A percentile compares a stretch with the other conserved stretches of the same genome.
phyloP scores from a whole-genome alignment of 2,888 invertebrate genomes.

The Stegana nigrithorax region DNA sequence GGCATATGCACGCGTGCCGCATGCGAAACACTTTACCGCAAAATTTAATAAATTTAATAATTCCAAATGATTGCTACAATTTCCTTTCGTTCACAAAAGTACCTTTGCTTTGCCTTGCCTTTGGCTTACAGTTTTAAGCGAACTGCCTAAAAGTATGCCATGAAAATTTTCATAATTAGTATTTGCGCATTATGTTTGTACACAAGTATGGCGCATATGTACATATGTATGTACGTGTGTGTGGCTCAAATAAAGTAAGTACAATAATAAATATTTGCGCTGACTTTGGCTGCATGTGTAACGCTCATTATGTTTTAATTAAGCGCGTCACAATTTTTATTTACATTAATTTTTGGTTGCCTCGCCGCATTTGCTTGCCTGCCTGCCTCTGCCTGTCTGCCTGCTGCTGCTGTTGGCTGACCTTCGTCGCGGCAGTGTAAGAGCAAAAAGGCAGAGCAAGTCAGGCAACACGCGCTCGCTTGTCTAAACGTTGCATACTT shows the following conservation, averaged over 20 bases:
- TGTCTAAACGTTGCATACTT: not conserved
- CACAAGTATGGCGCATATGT: no score
- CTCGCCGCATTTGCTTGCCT: no score
- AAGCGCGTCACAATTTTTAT: constrained; percentile 51
- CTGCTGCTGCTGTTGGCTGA: no score
- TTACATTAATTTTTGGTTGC: constrained; percentile 42
- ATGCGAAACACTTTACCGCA: constrained; percentile 44
- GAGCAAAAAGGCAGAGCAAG: not conserved
- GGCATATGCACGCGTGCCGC: constrained; percentile 13
- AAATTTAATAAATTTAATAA: constrained; percentile 27
- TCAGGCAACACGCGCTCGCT: not conserved
- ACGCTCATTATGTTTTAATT: constrained; percentile 56
- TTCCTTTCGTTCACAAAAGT: constrained; percentile 11
- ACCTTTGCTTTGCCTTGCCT: no score
- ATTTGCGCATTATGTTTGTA: no score
- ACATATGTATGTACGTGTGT: no score
- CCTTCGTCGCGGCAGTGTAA: no score
- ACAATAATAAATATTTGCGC: not conserved
- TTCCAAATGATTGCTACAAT: not conserved
- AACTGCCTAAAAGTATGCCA: constrained; percentile 33
- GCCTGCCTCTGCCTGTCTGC: no score
- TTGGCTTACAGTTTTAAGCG: no score
- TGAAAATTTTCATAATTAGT: not conserved
- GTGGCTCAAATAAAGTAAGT: no score
- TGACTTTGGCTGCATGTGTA: constrained; percentile 51